These are phyloP conservation scores for Osedax fenrisi DNA, from an alignment of 2,888 invertebrate genomes.

Conservation along the genomic window DNA sequence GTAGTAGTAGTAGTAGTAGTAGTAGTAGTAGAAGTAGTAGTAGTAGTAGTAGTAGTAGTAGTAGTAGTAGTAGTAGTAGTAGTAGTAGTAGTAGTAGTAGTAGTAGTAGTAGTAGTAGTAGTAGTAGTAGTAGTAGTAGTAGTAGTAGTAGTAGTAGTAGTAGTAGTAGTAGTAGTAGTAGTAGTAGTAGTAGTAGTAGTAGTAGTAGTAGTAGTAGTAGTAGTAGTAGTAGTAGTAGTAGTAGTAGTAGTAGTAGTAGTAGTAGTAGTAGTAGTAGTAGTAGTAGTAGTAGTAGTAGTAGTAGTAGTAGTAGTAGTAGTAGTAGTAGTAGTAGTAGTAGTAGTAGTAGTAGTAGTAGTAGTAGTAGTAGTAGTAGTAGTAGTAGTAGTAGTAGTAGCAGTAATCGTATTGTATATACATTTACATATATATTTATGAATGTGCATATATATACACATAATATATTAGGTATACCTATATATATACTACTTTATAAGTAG, in stretches of 20 bases:
- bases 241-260: not conserved
- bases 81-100: not conserved
- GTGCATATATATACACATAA: too few species aligned
- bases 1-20: not conserved
- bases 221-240: not conserved
- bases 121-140: not conserved
- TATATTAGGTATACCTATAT: too few species aligned
- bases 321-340: not conserved
- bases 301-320: not conserved
- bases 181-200: not conserved
- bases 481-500: too few species aligned
- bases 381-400: not conserved
- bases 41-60: slow-evolving; percentile 2
- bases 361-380: not conserved
- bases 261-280: not conserved
- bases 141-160: slow-evolving; percentile 2
- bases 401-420: too few species aligned
- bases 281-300: not conserved
- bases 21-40: not conserved
- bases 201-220: not conserved
- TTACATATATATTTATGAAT: too few species aligned
- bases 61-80: not conserved
- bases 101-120: not conserved
- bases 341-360: not conserved
- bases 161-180: not conserved